Evolutionary conservation across 2,113 vertebrate genomes (phyloP).

Genomic region (Xenopus borealis): DNA sequence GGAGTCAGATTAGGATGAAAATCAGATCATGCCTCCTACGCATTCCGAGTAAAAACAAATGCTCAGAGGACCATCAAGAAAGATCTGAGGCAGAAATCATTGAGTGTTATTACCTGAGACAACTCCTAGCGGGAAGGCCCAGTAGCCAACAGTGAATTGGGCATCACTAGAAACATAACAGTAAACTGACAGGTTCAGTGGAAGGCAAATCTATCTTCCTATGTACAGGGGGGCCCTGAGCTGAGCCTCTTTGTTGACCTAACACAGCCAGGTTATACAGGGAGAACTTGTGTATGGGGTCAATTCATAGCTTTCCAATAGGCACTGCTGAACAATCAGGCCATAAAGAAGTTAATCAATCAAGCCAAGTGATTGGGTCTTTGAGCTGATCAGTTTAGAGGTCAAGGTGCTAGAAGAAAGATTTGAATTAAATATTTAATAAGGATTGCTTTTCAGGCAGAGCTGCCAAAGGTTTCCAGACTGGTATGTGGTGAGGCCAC

Average conservation of each 20-base stretch:
- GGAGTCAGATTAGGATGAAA: too few species aligned
- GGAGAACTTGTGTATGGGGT: not conserved
- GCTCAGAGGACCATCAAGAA: slow-evolving; percentile 28
- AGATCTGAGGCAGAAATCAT: slow-evolving; percentile 25
- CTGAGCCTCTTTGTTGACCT: not conserved
- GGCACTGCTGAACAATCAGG: not conserved
- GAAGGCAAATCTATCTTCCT: slow-evolving; percentile 4
- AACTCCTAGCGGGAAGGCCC: slow-evolving; percentile 29
- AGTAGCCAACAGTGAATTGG: slow-evolving; percentile 25
- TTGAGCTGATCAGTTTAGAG: too few species aligned
- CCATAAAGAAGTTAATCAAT: not conserved
- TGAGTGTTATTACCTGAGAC: slow-evolving; percentile 38
- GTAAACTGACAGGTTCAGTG: slow-evolving; percentile 10
- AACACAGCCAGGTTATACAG: not conserved
- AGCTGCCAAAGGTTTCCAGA: not conserved
- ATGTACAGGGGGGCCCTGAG: not conserved
- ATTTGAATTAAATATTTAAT: not conserved
- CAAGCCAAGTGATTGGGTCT: not conserved
- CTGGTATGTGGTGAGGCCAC: not conserved
- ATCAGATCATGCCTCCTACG: not conserved
- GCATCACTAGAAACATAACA: slow-evolving; percentile 27
- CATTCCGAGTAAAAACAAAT: not conserved
- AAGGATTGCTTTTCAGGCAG: not conserved
- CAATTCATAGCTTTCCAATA: not conserved
- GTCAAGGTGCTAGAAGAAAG: too few species aligned